Base-by-base conservation (phyloP, 2,797 vertebrate species). In the Syncerus caffer region DNA sequence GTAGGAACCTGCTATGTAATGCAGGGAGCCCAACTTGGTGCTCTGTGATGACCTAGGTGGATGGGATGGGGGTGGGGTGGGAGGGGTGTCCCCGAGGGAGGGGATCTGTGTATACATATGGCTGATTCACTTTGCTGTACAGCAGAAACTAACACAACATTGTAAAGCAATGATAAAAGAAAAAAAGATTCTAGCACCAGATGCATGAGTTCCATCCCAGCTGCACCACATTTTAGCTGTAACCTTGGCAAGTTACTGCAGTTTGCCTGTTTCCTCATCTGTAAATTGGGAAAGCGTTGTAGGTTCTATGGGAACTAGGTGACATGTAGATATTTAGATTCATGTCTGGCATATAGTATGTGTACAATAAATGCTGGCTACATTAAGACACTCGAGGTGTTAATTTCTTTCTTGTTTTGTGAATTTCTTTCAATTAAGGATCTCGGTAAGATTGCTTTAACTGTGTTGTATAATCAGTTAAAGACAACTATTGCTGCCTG, bases 181-280 rank as follows among this genome's bases (percentile, higher is more conserved):
- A 25, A 71, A 25, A 42, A 42, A 42, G 45, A 50, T 79, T 57
- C 38, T 53, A 12, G 53, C 21, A n/a, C 50, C 60, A 47, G 58
- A 47, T 29, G 14, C 34, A 4, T 15, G 31, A 47, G 25, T 42
- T 82, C 45, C 19, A 3, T 76, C 60, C 34, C 62, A 80, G 31
- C 53, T 31, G 1, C 1, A 4, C 45, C 34, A 1, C 47, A 0
- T 64, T 79, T 58, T n/a, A 89, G n/a, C 57, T 3, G 0, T n/a
- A 83, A 84, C 62, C 14, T 57, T 83, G 21, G 21, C 23, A 45
- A 57, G 74, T 51, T 19, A 25, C 47, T 21, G n/a, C 25, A 19
- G 21, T 78, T 82, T 85, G 53, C 50, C 83, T 95, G 53, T 67
- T 80, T 96, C 47, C 85, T 94, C 85, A 67, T 79, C 38, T 95